A percentile compares a stretch with the other conserved stretches of the same genome.
Evolutionary conservation across 2,113 vertebrate genomes (phyloP).

Genomic region (Alligator sinensis): DNA sequence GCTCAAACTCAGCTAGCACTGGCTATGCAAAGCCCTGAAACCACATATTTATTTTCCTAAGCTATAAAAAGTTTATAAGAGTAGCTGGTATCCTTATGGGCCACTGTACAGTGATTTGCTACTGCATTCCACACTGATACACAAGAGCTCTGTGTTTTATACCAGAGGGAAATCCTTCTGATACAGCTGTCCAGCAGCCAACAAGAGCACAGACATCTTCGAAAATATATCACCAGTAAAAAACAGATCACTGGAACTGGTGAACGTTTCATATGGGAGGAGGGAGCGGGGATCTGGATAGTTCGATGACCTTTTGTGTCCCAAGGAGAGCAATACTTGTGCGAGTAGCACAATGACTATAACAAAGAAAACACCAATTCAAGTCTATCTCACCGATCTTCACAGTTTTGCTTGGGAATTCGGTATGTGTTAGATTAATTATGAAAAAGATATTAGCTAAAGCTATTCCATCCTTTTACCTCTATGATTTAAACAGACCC

Average conservation of each 20-base stretch:
- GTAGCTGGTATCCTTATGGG: conserved; percentile 83
- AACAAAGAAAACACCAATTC: not conserved
- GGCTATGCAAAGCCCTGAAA: conserved; percentile 83
- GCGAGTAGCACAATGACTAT: not conserved
- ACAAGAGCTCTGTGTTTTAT: conserved; percentile 83
- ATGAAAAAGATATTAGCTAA: not conserved
- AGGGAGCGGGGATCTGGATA: not conserved
- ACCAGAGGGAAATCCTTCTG: conserved; percentile 76
- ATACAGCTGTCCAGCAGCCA: conserved; percentile 66
- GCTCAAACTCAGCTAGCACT: conserved; percentile 72
- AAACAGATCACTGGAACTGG: not conserved
- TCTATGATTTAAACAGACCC: not conserved
- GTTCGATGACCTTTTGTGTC: not conserved
- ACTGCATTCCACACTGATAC: conserved; percentile 82
- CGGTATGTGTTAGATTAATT: not conserved
- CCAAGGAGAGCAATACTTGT: not conserved
- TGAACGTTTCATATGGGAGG: not conserved
- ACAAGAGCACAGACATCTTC: conserved; percentile 60
- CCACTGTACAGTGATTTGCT: conserved; percentile 80
- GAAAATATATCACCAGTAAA: conserved; percentile 47
- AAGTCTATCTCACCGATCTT: not conserved
- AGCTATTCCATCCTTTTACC: not conserved
- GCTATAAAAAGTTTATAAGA: conserved; percentile 88
- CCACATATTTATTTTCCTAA: conserved; percentile 88
- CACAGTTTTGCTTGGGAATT: not conserved